Percentiles rank a stretch among this genome's conserved stretches.
phyloP scores from a whole-genome alignment of 2,113 vertebrate species.

The Addax nasomaculatus region DNA sequence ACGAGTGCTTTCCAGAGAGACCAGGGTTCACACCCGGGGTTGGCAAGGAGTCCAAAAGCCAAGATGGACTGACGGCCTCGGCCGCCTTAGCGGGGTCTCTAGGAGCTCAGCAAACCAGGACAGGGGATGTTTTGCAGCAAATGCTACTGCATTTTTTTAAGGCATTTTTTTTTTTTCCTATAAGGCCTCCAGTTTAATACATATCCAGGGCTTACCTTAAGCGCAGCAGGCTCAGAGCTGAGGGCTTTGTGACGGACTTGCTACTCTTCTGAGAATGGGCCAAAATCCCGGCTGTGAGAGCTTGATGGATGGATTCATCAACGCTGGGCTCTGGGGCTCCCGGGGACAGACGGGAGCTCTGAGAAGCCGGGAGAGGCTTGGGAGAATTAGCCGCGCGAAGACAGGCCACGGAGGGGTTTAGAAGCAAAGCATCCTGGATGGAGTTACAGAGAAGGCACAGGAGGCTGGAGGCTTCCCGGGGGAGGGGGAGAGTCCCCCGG shows the following conservation, averaged over 20 bases:
- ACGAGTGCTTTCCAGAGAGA: background rate
- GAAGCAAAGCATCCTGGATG: background rate
- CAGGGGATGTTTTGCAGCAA: background rate
- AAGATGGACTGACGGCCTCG: background rate
- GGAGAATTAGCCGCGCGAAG: background rate
- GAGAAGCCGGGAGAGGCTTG: background rate
- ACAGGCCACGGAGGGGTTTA: background rate
- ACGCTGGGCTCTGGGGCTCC: background rate
- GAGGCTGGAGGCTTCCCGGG: too few species aligned
- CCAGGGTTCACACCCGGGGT: fast-evolving
- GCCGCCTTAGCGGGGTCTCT: conserved; percentile 15
- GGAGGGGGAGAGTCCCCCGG: fast-evolving
- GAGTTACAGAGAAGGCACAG: background rate
- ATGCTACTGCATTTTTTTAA: conserved; percentile 32
- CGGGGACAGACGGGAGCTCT: background rate
- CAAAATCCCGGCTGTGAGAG: conserved; percentile 60
- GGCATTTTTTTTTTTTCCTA: conserved; percentile 18
- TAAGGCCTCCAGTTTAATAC: conserved; percentile 43
- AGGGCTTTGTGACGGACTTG: conserved; percentile 65
- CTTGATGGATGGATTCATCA: conserved; percentile 38
- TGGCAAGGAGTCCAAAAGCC: fast-evolving
- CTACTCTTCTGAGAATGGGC: conserved; percentile 48
- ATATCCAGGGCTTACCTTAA: conserved; percentile 61
- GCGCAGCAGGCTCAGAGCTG: conserved; percentile 57
- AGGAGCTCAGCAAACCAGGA: conserved; percentile 55